Base-by-base conservation (phyloP, 2,113 vertebrate genomes). In the Sceloporus undulatus region DNA sequence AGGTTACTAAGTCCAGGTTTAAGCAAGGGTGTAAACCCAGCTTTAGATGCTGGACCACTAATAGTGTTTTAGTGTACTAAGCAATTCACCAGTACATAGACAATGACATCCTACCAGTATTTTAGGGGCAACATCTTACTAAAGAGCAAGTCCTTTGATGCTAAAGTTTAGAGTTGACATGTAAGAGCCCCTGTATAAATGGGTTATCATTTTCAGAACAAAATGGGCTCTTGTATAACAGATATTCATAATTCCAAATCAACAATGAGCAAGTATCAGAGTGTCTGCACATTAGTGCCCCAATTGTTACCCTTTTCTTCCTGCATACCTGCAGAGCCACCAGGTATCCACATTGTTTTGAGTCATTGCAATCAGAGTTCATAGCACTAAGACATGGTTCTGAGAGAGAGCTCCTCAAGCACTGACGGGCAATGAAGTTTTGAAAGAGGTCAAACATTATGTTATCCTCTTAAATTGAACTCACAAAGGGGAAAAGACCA, bases 141-240 rank as follows among this genome's bases (percentile, higher is more conserved):
- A 73, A 18, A 54, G 52, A 21, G 19, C 54, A 40, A 5, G 5
- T 38, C n/a, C 21, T 74, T 56, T 75, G 23, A 85, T 25, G 19
- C n/a, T 75, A 27, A 59, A 34, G 25, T 34, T 74, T 75, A 38
- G 21, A 29, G 11, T 16, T 40, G 25, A 70, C 9, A 3, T 65
- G 62, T 40, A 84, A 73, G 94, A 76, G 54, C 90, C 77, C 48
- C 77, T 34, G 65, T 87, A 88, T 48, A 79, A 95, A 93, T 65
- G 56, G 88, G 48, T 83, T 85, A 85, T 90, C 91, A 93, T 82
- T 90, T 90, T 81, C 89, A 0, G 0, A 93, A 86, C 89, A 91
- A 91, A 95, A 93, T 91, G 91, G 93, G 90, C 82, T 82, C 68
- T 90, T 91, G 91, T 73, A 48, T 91, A 82, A 90, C 85, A 90